Evolutionary conservation across 2,113 vertebrate genomes (phyloP), one percentile per base, ranked within the genome.

Genomic region (Cyprinus carpio): DNA sequence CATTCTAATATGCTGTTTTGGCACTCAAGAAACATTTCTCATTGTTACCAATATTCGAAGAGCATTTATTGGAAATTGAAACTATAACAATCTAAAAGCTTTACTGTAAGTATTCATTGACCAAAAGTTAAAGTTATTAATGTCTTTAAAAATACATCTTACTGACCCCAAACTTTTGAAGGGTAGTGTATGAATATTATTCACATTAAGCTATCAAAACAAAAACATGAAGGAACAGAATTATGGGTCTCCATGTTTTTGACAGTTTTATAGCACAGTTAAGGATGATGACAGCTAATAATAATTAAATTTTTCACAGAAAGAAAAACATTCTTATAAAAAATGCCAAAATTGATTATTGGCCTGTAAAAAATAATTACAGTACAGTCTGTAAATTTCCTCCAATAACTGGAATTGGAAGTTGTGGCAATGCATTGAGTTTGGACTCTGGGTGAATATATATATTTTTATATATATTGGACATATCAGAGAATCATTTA

Each of bases 401-500:
- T 40, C 31, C 12, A 23, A 37, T 72, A 2, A 23, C 69, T 72
- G 4, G 11, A 72, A 72, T 40, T 40, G 34, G 20, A 37, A 40
- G 18, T 20, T n/a, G 6, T 46, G 72, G 11, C 12, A 7, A 74
- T 25, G 27, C 5, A 43, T 46, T 75, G 40, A 75, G 25, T 75
- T 49, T 49, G 72, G 72, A 75, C 72, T n/a, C 72, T 49, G n/a
- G 40, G 13, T 75, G 72, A 10, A 43, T 43, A 40, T 40, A 6
- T 43, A 25, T 16, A 16, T 46, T 62, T 51, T 58, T 62, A 49
- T 12, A 7, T 10, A 84, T 54, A 34, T n/a, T 13, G 23, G 64
- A 83, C 60, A 40, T 77, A 37, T 60, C 29, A 27, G 20, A 79
- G 18, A 18, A 77, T 56, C 2, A 34, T 77, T 77, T 77, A 77